A percentile compares a stretch with the other conserved stretches of the same genome.
These are phyloP conservation scores for Coenonympha glycerion DNA, from an alignment of 2,888 invertebrate species.

Conservation along the genomic window DNA sequence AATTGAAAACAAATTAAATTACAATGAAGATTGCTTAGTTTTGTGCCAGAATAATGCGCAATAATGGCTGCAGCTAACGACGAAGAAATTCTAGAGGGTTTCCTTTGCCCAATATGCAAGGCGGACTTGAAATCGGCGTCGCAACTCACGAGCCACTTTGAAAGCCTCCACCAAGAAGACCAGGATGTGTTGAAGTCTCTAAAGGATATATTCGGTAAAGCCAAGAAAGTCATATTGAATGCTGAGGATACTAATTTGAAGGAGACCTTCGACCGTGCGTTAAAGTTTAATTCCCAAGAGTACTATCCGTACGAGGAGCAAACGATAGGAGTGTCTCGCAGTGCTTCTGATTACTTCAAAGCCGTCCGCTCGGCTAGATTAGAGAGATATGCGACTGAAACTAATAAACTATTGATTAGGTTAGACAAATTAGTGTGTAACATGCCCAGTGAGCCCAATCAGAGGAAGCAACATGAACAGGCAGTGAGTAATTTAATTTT, in stretches of 20 bases:
- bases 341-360: conserved; percentile 86
- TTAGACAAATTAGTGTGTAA: conserved; percentile 92
- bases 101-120: conserved; percentile 96
- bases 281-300: conserved; percentile 61
- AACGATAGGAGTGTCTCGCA: conserved; percentile 78
- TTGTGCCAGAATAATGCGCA: conserved; percentile 29
- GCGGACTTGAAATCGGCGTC: conserved; percentile 90
- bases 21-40: conserved; percentile 19
- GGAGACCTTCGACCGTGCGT: conserved; percentile 74
- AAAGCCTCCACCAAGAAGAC: conserved; percentile 90
- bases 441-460: conserved; percentile 82
- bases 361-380: conserved; percentile 78
- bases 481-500: conserved; percentile 59
- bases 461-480: conserved; percentile 84
- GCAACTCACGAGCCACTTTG: conserved; percentile 91
- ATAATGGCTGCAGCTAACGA: conserved; percentile 63
- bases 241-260: conserved; percentile 81
- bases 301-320: conserved; percentile 64
- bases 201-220: conserved; percentile 90
- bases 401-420: conserved; percentile 95
- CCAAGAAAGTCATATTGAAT: conserved; percentile 90
- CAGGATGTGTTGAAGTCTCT: conserved; percentile 87
- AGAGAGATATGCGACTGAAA: conserved; percentile 94
- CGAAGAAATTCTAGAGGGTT: conserved; percentile 89
- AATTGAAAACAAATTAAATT: conserved; percentile 25